A percentile compares a stretch with the other conserved stretches of the same genome.
phyloP scores from a whole-genome alignment of 2,797 vertebrate species.

The Sciurus vulgaris region DNA sequence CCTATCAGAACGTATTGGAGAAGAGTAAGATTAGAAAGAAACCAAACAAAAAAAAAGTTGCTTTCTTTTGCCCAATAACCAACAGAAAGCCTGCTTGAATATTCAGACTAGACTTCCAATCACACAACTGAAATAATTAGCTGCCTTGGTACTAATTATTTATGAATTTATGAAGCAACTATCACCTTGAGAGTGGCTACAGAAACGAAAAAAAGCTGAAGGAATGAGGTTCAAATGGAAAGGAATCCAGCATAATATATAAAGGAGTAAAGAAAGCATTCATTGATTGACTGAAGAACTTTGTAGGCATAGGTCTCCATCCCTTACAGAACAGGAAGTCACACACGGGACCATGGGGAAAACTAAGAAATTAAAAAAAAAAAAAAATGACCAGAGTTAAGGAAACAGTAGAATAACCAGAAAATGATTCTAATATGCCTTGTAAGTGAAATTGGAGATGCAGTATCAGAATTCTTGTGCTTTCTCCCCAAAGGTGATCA shows the following conservation, averaged over 20 bases:
- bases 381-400: neutral
- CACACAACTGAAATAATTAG: neutral
- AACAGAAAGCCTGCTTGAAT: neutral
- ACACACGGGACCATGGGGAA: neutral
- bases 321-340: constrained; percentile 16
- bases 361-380: neutral
- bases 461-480: neutral
- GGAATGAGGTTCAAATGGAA: neutral
- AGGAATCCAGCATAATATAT: rapidly evolving
- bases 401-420: constrained; percentile 52
- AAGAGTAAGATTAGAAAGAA: neutral
- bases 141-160: neutral
- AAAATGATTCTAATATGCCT: constrained; percentile 27
- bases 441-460: constrained; percentile 60
- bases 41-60: neutral
- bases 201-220: neutral
- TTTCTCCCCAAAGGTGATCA: neutral
- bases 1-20: neutral
- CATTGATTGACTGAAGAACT: neutral
- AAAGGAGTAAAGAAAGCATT: neutral
- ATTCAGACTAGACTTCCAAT: neutral
- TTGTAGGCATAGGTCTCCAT: neutral
- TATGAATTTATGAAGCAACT: neutral
- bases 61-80: neutral
- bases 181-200: neutral